Percentiles rank a stretch among this genome's conserved stretches.
Conservation (phyloP, 2,113 vertebrate genomes). For the Siphamia tubifer region DNA sequence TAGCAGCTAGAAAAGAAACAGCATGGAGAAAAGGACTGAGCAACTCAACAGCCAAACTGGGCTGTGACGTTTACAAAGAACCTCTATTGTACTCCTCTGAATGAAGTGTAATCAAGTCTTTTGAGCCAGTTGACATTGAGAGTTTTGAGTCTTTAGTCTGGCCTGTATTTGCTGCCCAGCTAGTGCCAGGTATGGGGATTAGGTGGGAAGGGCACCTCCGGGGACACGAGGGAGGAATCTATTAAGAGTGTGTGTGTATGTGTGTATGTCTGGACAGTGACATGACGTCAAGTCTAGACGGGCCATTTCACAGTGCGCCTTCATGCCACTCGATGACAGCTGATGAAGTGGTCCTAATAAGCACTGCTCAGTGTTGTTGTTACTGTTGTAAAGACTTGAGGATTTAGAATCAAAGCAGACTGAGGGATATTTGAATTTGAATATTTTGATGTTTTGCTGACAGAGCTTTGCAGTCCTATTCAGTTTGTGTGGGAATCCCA, state of each 20-base stretch:
- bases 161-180: conserved; percentile 20
- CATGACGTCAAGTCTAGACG: conserved; percentile 79
- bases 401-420: conserved; percentile 9
- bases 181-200: conserved; percentile 63
- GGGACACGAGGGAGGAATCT: conserved; percentile 54
- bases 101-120: background rate
- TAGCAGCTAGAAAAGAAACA: background rate
- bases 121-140: conserved; percentile 16
- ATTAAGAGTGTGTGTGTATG: conserved; percentile 29
- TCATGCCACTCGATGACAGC: conserved; percentile 67
- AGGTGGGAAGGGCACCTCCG: conserved; percentile 65
- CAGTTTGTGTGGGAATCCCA: too few species aligned
- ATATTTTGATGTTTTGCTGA: conserved; percentile 2
- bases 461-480: background rate
- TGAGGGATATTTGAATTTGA: background rate
- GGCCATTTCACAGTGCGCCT: conserved; percentile 70
- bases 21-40: background rate
- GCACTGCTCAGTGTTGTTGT: conserved; percentile 27
- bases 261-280: conserved; percentile 57
- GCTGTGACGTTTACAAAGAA: background rate
- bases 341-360: conserved; percentile 68
- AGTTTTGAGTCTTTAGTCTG: conserved; percentile 19
- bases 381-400: background rate
- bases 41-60: background rate
- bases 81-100: background rate